These are phyloP conservation scores for Andrena trimmerana DNA, from an alignment of 2,888 invertebrate genomes.

Conservation along the genomic window DNA sequence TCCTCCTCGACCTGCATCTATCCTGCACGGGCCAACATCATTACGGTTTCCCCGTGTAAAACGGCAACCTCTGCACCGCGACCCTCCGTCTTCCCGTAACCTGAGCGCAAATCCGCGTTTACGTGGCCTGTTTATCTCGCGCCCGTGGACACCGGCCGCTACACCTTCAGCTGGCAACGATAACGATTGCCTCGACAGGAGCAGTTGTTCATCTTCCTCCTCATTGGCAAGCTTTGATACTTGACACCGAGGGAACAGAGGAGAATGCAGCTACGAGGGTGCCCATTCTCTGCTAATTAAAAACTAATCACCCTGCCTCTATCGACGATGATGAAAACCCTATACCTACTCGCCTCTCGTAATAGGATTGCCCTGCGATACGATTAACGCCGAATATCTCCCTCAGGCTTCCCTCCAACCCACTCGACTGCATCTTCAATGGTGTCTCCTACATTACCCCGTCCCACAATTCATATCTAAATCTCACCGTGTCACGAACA, in stretches of 20 bases:
- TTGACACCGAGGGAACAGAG: not conserved
- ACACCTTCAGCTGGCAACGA: conserved; percentile 33
- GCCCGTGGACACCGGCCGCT: conserved; percentile 15
- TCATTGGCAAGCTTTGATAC: not conserved
- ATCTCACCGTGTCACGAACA: not conserved
- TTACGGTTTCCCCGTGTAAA: conserved; percentile 66
- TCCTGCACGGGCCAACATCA: conserved; percentile 40
- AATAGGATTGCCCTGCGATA: not conserved
- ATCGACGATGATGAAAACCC: too few relatives aligned
- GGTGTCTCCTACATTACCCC: not conserved
- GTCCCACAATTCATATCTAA: not conserved
- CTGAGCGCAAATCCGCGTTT: conserved; percentile 48
- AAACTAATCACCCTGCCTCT: too few relatives aligned
- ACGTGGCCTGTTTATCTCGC: conserved; percentile 39
- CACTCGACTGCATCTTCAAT: not conserved
- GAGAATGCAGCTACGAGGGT: too few relatives aligned
- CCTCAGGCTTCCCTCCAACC: not conserved
- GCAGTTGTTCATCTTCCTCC: conserved; percentile 37
- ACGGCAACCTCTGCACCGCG: conserved; percentile 41
- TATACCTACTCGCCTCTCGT: too few relatives aligned
- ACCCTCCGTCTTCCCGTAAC: conserved; percentile 41
- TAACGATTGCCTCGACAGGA: conserved; percentile 42
- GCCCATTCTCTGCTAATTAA: too few relatives aligned
- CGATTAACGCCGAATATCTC: not conserved
- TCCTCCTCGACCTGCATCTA: conserved; percentile 53